Base-by-base conservation (phyloP, 2,797 vertebrate species). In the Xiphorhynchus erythropygius region DNA sequence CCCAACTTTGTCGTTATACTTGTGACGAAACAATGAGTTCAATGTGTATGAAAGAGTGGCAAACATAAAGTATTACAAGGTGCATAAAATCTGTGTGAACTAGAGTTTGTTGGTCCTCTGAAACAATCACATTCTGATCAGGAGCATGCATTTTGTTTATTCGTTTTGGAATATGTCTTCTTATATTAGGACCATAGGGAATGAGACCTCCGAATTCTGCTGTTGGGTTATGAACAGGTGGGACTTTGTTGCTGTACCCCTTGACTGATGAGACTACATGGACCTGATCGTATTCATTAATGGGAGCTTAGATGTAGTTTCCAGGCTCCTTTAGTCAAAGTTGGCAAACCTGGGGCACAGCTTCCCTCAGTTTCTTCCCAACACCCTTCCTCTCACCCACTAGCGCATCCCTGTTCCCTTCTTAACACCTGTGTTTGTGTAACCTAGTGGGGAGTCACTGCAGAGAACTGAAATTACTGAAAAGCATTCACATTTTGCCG, bases 351-450 rank as follows among this genome's bases (percentile, higher is more conserved):
- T 47, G 27, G 21, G 28, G 10, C 33, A 60, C 15, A 47, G 13
- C 4, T 63, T 63, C 16, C 41, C 37, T n/a, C 23, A 42, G 41
- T 64, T 93, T 89, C 49, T 83, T 64, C 41, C 41, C 32, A 49
- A 9, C 24, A 53, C 7, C 13, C 4, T 76, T 22, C 17, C 4
- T 78, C 28, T 77, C 9, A 28, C 21, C 13, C 21, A n/a, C 33
- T 3, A 79, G 47, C 47, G 57, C 18, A 27, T 28, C 21, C 18
- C 5, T 42, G 14, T 53, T 93, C 21, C 6, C 5, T 74, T 17
- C 17, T 28, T 80, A 22, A 13, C 0, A 1, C 32, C 53, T 18
- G 3, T 2, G 15, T 62, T 87, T 5, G 0, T 47, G 28, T 57
- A 21, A 37, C 11, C 10, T 22, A 14, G 30, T 81, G 73, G 18